Evolutionary conservation across 2,113 vertebrate species (phyloP), one percentile per base, ranked within the genome.

Genomic region (Aphyosemion australe): DNA sequence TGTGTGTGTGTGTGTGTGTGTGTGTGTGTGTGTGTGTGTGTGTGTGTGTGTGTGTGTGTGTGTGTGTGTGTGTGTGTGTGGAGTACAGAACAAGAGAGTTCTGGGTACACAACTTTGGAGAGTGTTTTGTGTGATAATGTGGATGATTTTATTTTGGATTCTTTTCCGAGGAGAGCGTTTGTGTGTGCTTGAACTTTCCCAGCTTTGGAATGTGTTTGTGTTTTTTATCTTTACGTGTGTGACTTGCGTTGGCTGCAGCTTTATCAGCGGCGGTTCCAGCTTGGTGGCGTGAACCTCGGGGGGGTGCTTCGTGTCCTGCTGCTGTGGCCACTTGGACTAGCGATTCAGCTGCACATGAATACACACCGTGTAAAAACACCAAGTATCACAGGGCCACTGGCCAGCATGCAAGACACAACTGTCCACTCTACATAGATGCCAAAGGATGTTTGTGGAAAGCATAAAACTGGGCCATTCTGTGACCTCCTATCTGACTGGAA

Each of bases 241-340:
- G 65, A 61, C 71, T 69, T 50, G 60, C 63, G 63, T 72, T 86
- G 84, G 79, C 83, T 61, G 13, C 71, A 51, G 81, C 72, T 88
- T 84, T 87, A 84, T 87, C 77, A 85, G 81, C 18, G 57, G 51
- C 47, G 57, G 59, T 63, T 78, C 72, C 83, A 76, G 86, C 85
- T 83, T 76, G 52, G n/a, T 67, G 58, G 52, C 79, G 55, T 32
- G 55, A 65, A 85, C 84, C 86, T 87, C 63, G 13, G 67, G 76
- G 32, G 84, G 48, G 46, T 57, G 49, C 55, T 77, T 53, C 62
- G 41, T 57, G 72, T 57, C 46, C 75, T 47, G 42, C 47, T 65
- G 52, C 48, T 70, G 47, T 41, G 18, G 42, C 60, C 53, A 31
- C 64, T 80, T 65, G 50, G 54, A 78, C 48, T 42, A 32, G 59